Base-by-base conservation (phyloP, 2,888 invertebrate genomes). In the Calameuta idolon region DNA sequence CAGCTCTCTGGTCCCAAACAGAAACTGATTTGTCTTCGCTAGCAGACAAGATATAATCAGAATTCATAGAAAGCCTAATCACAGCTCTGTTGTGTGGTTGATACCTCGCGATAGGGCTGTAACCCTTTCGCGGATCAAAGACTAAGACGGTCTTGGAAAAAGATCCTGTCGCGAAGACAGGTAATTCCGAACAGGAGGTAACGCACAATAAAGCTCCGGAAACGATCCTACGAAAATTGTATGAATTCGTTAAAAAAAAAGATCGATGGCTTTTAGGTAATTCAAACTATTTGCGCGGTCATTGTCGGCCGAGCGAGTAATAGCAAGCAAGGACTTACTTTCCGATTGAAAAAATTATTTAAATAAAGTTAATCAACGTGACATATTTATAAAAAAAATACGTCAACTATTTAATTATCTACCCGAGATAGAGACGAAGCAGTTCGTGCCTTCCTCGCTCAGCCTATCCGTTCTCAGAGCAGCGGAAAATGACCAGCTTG, bases 11-110 rank as follows among this genome's bases (percentile, higher is more conserved):
- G 86, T 94, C 94, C 92, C 93, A 94, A 69, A 94, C 88, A 40
- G 93, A 92, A 81, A 94, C 90, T 4, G 93, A 93, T 88, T 92
- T 93, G 81, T 94, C 94, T 84, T 94, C 94, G 82, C 94, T 94
- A 2, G 94, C 92, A 33, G 94, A 94, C 69, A 94, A 92, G 79
- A 94, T 90, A 86, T 93, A 92, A 81, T 93, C 91, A n/a, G 89
- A 86, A 80, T 85, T 88, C 89, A 91, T 90, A 33, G 86, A 87
- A 31, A 92, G 79, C 34, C 85, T 92, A 81, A 94, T 89, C 2
- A 94, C 93, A 33, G 94, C 93, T 9, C 93, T 92, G 83, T 89
- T 92, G 85, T 94, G 94, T 5, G 93, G 90, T 83, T 92, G 92
- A 85, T 94, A 94, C 3, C 87, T 88, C 68, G 87, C 89, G 30